Evolutionary conservation across 2,888 invertebrate species (phyloP).

Genomic region (Acanthosepion esculentum): DNA sequence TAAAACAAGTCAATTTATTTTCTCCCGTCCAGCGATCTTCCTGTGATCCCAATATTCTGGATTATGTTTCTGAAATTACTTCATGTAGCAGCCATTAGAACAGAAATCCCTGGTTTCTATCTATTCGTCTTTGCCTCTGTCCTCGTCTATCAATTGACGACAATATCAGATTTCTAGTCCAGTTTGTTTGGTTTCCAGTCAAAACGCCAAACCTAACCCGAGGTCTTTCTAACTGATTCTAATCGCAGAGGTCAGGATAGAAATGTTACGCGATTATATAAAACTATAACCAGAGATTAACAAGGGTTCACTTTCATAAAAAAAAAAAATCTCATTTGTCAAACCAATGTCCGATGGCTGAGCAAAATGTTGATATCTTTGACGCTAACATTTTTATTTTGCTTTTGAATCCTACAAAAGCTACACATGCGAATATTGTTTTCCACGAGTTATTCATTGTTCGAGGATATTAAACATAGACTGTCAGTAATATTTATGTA

Average conservation of each 20-base stretch:
- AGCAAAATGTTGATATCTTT: neutral
- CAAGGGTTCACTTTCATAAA: neutral
- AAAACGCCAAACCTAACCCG: neutral
- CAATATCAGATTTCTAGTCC: neutral
- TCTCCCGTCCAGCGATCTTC: neutral
- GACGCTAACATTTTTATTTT: neutral
- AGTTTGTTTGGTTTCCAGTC: conserved; percentile 14
- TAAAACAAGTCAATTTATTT: neutral
- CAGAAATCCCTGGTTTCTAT: neutral
- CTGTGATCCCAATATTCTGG: neutral
- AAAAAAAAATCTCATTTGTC: neutral
- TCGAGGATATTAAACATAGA: neutral
- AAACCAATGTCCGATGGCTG: neutral
- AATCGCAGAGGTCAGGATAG: neutral
- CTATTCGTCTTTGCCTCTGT: neutral
- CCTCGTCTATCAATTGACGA: neutral
- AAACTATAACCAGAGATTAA: neutral
- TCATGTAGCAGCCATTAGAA: neutral
- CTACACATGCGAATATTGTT: neutral
- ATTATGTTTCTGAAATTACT: neutral
- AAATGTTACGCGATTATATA: neutral
- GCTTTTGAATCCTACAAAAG: neutral
- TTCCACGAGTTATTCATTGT: neutral
- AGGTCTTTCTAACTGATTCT: neutral
- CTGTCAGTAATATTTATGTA: neutral